Base-by-base conservation (phyloP, 2,113 vertebrate genomes). In the Xiphorhynchus elegans region DNA sequence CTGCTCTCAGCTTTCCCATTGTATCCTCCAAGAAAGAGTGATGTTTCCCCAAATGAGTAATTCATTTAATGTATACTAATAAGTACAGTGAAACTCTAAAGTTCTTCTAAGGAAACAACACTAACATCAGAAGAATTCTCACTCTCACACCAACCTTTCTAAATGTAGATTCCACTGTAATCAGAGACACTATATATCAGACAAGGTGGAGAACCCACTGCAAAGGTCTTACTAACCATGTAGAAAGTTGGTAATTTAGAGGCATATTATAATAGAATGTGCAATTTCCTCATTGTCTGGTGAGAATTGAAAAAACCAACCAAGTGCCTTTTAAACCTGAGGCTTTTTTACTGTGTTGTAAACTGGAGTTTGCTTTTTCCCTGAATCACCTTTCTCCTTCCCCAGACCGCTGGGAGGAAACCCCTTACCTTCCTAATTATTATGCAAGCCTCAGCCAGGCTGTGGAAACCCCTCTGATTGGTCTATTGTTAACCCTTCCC, bases 51-150 rank as follows among this genome's bases (percentile, higher is more conserved):
- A 26, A 35, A 62, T 11, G 7, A 66, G 6, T 18, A 49, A 67
- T 67, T 3, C 2, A n/a, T 70, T 60, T 75, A 28, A 18, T 33
- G 2, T 31, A 44, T 23, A 10, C 8, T 68, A 66, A 49, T 4
- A 69, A 53, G 10, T 17, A 39, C n/a, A 56, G 3, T 19, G 33
- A 80, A 63, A 44, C 29, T 40, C n/a, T 29, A 23, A 16, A 55
- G 3, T n/a, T 53, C 20, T 72, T 29, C 35, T 55, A 40, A 33
- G 35, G 26, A 84, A 84, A 64, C 2, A 33, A 19, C 21, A n/a
- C 7, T 21, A 58, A 1, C 4, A 23, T 28, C 2, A 2, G 5
- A 28, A 50, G 3, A 69, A 63, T 13, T 55, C 63, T 6, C 6
- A 3, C 13, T 46, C 20, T 76, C 11, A 1, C 3, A 44, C 4